These are phyloP conservation scores for Microchrysa polita DNA, from an alignment of 2,888 invertebrate species.

Conservation along the genomic window DNA sequence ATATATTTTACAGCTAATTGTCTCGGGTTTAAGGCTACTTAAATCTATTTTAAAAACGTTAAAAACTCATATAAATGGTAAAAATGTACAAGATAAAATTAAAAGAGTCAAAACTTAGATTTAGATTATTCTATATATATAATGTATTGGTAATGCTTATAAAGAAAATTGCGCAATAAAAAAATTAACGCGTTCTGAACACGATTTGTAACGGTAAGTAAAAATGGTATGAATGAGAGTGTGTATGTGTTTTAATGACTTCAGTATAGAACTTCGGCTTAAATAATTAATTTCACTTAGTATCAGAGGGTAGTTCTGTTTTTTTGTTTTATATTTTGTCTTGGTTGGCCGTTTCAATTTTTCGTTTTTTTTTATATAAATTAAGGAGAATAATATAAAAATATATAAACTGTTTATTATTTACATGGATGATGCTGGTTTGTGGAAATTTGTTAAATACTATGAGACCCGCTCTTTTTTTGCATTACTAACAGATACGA, in stretches of 20 bases:
- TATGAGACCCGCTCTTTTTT: conserved; percentile 34
- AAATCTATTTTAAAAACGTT: conserved; percentile 14
- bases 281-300: background rate
- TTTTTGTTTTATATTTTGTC: background rate
- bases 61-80: conserved; percentile 16
- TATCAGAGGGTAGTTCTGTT: background rate
- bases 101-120: background rate
- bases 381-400: background rate
- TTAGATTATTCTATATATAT: conserved; percentile 1
- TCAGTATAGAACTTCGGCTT: background rate
- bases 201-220: conserved; percentile 30
- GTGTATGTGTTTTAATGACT: background rate
- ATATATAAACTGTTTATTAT: conserved; percentile 15
- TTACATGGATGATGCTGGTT: conserved; percentile 25
- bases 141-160: no score
- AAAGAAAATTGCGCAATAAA: conserved; percentile 22
- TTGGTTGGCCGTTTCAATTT: no score
- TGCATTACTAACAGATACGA: conserved; percentile 1
- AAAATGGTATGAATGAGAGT: conserved; percentile 10
- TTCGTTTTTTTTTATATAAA: background rate
- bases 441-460: background rate
- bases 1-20: conserved; percentile 29
- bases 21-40: conserved; percentile 35
- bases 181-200: conserved; percentile 27
- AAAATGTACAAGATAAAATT: conserved; percentile 24